A percentile compares a stretch with the other conserved stretches of the same genome.
phyloP scores from a whole-genome alignment of 2,888 invertebrate species.

The Heteromurus nitidus region DNA sequence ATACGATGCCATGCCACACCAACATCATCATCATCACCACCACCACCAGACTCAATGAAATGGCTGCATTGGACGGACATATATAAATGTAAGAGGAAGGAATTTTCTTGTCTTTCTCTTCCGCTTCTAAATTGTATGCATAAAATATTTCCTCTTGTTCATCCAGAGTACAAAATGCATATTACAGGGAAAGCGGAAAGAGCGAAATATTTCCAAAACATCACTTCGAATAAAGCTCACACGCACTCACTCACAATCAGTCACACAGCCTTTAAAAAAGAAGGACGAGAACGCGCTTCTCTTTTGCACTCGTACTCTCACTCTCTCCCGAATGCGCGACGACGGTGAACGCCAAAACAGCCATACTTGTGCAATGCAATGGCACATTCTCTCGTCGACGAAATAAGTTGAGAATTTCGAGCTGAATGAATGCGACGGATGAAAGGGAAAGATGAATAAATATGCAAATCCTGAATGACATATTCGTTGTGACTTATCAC shows the following conservation, averaged over 20 bases:
- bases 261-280: constrained; percentile 6
- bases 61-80: constrained; percentile 31
- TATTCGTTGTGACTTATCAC: constrained; percentile 64
- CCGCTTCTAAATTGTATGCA: constrained; percentile 57
- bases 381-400: too few relatives aligned
- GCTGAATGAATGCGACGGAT: constrained; percentile 49
- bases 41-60: constrained; percentile 35
- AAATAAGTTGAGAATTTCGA: constrained; percentile 27
- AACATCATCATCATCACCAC: constrained; percentile 35
- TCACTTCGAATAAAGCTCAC: constrained; percentile 52
- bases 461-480: constrained; percentile 63
- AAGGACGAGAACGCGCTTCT: not conserved
- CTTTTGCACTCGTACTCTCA: not conserved
- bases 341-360: too few relatives aligned
- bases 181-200: not conserved
- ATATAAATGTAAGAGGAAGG: constrained; percentile 35
- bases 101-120: constrained; percentile 45
- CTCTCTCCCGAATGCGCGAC: not conserved
- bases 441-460: constrained; percentile 62
- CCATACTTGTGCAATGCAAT: too few relatives aligned
- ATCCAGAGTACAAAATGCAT: not conserved
- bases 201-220: constrained; percentile 45
- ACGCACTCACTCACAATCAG: constrained; percentile 5
- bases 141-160: constrained; percentile 55
- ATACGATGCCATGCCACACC: constrained; percentile 15